These are phyloP conservation scores for Pelodiscus sinensis DNA, from an alignment of 2,113 vertebrate genomes.

Conservation along the genomic window DNA sequence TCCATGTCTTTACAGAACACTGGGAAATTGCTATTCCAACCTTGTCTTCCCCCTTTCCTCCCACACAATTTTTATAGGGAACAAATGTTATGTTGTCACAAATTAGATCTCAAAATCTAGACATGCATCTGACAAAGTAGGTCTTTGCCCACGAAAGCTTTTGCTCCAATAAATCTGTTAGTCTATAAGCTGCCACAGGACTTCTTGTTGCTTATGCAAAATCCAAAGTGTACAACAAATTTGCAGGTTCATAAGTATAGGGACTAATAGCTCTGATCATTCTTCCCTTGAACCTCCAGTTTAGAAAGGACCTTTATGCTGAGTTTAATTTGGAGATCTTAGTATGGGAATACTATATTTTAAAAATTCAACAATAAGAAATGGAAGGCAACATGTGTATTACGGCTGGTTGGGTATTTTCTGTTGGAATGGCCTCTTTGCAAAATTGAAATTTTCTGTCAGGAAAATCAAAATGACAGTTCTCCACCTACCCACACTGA, in stretches of 20 bases:
- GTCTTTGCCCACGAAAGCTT: too few species aligned
- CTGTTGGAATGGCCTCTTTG: background rate
- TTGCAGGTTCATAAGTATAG: background rate
- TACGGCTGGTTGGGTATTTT: background rate
- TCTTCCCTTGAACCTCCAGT: background rate
- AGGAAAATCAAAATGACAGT: background rate
- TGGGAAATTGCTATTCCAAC: background rate
- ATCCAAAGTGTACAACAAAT: background rate
- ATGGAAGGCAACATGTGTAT: background rate
- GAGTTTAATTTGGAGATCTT: background rate
- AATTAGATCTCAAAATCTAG: background rate
- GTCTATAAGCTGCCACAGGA: too few species aligned
- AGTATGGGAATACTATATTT: slow-evolving; percentile 2
- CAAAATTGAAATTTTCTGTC: background rate
- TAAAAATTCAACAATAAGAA: background rate
- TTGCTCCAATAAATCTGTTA: too few species aligned
- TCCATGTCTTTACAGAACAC: background rate
- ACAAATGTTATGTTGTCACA: background rate
- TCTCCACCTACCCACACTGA: background rate
- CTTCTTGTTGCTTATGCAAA: too few species aligned
- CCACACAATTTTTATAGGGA: background rate
- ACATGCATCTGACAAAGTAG: too few species aligned
- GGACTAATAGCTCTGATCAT: background rate
- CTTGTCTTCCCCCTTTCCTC: background rate
- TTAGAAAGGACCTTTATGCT: slow-evolving; percentile 12